Evolutionary conservation across 1,140 invertebrate genomes (phyloP).

Genomic region (Heliconius congener): DNA sequence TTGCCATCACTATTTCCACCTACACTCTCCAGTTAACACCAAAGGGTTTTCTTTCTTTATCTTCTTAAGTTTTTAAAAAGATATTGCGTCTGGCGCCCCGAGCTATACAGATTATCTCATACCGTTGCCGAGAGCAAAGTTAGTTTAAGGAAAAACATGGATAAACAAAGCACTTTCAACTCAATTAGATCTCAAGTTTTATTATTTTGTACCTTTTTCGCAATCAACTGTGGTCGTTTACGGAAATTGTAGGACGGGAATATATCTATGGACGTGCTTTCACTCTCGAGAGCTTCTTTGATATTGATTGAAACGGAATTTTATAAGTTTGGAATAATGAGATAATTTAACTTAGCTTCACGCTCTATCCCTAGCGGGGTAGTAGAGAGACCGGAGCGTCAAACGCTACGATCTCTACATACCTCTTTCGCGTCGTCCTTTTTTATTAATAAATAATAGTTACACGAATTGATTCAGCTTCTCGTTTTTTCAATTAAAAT

Average conservation of each 20-base stretch:
- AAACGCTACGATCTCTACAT: no score
- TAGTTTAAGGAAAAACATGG: conserved; percentile 43
- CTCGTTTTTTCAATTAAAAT: background rate
- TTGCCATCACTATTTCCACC: background rate
- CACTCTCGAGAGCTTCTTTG: background rate
- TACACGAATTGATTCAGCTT: background rate
- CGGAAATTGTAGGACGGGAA: conserved; percentile 22
- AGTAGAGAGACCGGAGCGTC: no score
- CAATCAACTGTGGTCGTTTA: conserved; percentile 39
- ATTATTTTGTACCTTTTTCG: conserved; percentile 43
- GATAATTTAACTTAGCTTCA: background rate
- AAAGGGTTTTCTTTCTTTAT: conserved; percentile 23
- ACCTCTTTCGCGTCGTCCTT: no score
- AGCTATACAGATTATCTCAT: conserved; percentile 41
- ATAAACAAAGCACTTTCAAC: conserved; percentile 46
- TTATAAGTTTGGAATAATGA: background rate
- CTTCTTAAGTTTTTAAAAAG: conserved; percentile 32
- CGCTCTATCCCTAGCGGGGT: no score
- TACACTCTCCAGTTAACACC: conserved; percentile 25
- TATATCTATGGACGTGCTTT: background rate
- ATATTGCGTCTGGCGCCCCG: conserved; percentile 35
- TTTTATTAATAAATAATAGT: background rate
- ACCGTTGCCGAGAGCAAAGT: conserved; percentile 39
- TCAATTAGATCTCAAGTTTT: conserved; percentile 41
- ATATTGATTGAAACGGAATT: background rate